Percentiles rank a stretch among this genome's conserved stretches.
Conservation (phyloP, 2,113 vertebrate genomes). For the Craseonycteris thonglongyai region DNA sequence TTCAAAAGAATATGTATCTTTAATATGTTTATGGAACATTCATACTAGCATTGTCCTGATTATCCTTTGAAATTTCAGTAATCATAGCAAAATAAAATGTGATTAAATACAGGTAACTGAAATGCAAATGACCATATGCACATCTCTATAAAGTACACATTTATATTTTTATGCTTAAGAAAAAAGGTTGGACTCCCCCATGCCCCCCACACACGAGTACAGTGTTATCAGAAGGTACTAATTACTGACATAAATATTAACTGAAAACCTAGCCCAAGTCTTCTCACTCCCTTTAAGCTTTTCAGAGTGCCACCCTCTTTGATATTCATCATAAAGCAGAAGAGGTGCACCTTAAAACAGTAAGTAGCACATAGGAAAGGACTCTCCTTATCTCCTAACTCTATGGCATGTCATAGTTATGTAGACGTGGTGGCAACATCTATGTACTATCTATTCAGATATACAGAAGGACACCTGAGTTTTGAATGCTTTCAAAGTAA, state of each 20-base stretch:
- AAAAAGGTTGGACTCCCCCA: not conserved
- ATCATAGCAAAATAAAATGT: conserved; percentile 36
- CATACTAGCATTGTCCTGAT: not conserved
- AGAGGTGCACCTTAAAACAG: not conserved
- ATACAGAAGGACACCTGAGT: conserved; percentile 18
- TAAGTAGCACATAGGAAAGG: not conserved
- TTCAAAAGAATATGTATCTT: conserved; percentile 37
- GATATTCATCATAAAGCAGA: not conserved
- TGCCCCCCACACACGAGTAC: not conserved
- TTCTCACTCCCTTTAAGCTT: not conserved
- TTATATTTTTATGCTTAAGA: conserved; percentile 24
- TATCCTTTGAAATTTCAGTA: conserved; percentile 41
- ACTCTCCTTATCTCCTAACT: not conserved
- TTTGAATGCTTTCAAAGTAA: not conserved
- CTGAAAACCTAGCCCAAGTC: not conserved
- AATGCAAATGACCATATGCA: conserved; percentile 3
- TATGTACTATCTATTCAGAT: not conserved
- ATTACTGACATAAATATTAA: not conserved
- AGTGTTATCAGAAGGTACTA: not conserved
- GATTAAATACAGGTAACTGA: conserved; percentile 31
- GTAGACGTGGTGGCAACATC: not conserved
- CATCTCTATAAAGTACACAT: not conserved
- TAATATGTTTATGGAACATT: not conserved
- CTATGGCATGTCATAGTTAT: not conserved
- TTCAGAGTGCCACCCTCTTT: not conserved